Evolutionary conservation across 2,113 vertebrate species (phyloP).

Genomic region (Passer montanus): DNA sequence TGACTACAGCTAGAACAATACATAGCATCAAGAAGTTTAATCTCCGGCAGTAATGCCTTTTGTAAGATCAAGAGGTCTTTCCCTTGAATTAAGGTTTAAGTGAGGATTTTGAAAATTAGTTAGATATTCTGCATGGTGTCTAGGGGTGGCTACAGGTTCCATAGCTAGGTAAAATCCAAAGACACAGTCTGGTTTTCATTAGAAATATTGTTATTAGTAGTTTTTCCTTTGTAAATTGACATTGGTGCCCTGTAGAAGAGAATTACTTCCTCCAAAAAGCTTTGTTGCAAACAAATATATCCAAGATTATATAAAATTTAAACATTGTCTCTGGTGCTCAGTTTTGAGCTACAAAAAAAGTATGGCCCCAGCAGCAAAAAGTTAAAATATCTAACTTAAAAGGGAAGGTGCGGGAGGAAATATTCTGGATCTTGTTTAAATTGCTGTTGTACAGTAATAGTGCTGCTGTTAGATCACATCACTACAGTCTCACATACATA

Average conservation of each 20-base stretch:
- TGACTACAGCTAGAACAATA: constrained; percentile 86
- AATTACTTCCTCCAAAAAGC: background rate
- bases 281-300: background rate
- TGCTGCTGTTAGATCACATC: constrained; percentile 6
- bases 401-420: background rate
- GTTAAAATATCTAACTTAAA: constrained; percentile 44
- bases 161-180: constrained; percentile 47
- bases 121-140: constrained; percentile 60
- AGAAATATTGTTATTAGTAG: background rate
- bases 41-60: constrained; percentile 88
- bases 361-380: background rate
- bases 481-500: background rate
- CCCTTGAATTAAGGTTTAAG: constrained; percentile 75
- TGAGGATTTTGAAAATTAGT: constrained; percentile 78
- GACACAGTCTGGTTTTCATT: background rate
- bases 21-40: constrained; percentile 92
- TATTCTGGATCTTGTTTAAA: background rate
- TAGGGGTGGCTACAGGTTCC: constrained; percentile 51
- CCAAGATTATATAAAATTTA: constrained; percentile 22
- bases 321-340: constrained; percentile 22
- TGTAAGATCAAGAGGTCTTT: constrained; percentile 77
- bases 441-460: constrained; percentile 17
- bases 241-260: background rate
- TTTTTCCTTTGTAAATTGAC: constrained; percentile 23
- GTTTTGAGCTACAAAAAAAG: constrained; percentile 32